phyloP scores from a whole-genome alignment of 2,888 invertebrate genomes.

The Chrysopilus asiliformis region DNA sequence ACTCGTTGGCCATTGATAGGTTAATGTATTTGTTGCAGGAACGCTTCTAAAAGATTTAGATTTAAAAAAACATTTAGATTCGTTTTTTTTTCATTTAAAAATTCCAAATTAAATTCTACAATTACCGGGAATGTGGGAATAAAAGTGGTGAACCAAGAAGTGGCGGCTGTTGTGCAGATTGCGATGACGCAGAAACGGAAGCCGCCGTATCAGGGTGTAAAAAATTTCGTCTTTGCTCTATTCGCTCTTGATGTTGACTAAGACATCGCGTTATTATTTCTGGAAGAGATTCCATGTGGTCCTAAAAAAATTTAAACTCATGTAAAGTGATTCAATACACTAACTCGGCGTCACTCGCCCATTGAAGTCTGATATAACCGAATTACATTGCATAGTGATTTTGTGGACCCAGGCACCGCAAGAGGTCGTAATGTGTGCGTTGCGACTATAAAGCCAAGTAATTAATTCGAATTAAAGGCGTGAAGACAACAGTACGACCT shows the following conservation, averaged over 20 bases:
- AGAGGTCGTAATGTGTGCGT: too few relatives aligned
- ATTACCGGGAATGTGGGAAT: slow-evolving; percentile 46
- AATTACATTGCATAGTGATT: too few relatives aligned
- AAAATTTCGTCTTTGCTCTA: slow-evolving; percentile 72
- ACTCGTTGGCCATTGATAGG: slow-evolving; percentile 71
- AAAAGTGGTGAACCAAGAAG: slow-evolving; percentile 40
- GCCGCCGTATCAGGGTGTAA: slow-evolving; percentile 80
- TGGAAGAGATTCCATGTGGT: slow-evolving; percentile 72
- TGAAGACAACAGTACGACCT: too few relatives aligned
- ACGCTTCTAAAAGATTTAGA: slow-evolving; percentile 38
- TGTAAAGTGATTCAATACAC: too few relatives aligned
- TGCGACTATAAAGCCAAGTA: too few relatives aligned
- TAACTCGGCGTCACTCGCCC: too few relatives aligned
- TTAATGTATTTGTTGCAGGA: slow-evolving; percentile 43
- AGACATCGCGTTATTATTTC: slow-evolving; percentile 66
- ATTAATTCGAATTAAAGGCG: too few relatives aligned
- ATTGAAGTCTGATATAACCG: too few relatives aligned
- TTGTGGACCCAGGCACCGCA: too few relatives aligned
- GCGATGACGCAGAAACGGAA: slow-evolving; percentile 34
- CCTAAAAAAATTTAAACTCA: too few relatives aligned
- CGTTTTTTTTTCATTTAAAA: background rate
- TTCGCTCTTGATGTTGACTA: slow-evolving; percentile 62
- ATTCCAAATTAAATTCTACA: too few relatives aligned
- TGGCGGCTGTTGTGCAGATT: slow-evolving; percentile 38
- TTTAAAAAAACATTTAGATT: background rate